These are phyloP conservation scores for Catamblyrhynchus diadema DNA, from an alignment of 2,797 vertebrate species.

Conservation along the genomic window DNA sequence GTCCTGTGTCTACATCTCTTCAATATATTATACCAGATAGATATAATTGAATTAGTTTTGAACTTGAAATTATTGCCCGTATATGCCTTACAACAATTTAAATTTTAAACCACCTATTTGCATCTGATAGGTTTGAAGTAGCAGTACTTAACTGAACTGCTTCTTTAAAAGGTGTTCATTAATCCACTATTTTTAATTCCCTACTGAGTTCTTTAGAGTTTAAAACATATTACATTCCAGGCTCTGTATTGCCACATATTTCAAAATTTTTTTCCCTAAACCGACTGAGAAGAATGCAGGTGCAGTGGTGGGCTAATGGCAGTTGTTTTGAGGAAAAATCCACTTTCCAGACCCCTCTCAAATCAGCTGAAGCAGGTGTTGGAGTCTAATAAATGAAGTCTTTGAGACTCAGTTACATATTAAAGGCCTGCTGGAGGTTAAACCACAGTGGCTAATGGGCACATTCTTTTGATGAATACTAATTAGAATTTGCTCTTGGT, in stretches of 20 bases:
- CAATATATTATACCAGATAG: not conserved
- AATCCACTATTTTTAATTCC: not conserved
- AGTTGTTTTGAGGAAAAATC: not conserved
- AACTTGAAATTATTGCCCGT: not conserved
- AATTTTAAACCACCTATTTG: not conserved
- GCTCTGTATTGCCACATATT: not conserved
- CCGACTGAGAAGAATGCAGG: not conserved
- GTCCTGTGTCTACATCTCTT: not conserved
- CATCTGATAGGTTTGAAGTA: not conserved
- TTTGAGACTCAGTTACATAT: not conserved
- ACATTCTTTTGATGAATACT: not conserved
- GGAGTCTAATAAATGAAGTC: not conserved
- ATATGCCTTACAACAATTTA: not conserved
- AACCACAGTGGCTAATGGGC: not conserved
- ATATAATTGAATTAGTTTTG: not conserved
- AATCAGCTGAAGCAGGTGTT: not conserved
- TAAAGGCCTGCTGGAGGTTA: not conserved
- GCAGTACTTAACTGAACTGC: not conserved
- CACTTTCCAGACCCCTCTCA: not conserved
- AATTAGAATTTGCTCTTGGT: not conserved
- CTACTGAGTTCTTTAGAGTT: not conserved
- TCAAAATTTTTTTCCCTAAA: not conserved
- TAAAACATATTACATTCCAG: not conserved
- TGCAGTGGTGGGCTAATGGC: not conserved
- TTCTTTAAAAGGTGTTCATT: not conserved